Evolutionary conservation across 2,113 vertebrate genomes (phyloP), one percentile per base, ranked within the genome.

Genomic region (Campylomormyrus numenius): DNA sequence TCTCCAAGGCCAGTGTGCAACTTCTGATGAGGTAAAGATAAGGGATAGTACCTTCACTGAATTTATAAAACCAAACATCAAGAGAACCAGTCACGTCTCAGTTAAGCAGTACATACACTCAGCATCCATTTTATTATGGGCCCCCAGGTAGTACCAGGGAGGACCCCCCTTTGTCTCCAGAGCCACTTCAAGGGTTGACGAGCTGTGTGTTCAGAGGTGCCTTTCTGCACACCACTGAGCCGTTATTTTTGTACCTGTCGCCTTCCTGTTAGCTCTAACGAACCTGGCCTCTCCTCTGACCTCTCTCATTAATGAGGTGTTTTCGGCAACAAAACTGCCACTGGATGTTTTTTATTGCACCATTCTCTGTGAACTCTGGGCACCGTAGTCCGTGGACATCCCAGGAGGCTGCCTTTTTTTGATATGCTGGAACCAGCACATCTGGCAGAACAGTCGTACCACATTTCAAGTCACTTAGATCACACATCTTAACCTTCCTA

Each of bases 401-500:
- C 13, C 31, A 42, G 74, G 74, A 39, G 74, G 31, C 13, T 17
- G 35, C 35, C 35, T 19, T 35, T 39, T 42, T 42, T 39, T 19
- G 74, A 80, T 13, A 80, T 7, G 35, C 74, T 80, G 74, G 35
- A 42, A 19, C 74, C 15, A 39, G 31, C 74, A 80, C 35, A 42
- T 39, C 31, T 42, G 35, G 74, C 74, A 80, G 13, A 80, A 80
- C 74, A 80, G 39, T 42, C 74, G 17, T 15, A 31, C 62, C 74
- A 8, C 74, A 80, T 80, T 80, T 42, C 31, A 80, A 80, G 39
- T 42, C 74, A 17, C 35, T 80, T 19, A 42, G 35, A 70, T 42
- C 74, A 80, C 74, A 80, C 74, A 77, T 77, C 74, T 70, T 70
- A 70, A 31, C 62, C 62, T 70, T 70, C 62, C 62, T 70, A 70